Conservation (phyloP, 2,797 vertebrate genomes). For the Semotilus atromaculatus region DNA sequence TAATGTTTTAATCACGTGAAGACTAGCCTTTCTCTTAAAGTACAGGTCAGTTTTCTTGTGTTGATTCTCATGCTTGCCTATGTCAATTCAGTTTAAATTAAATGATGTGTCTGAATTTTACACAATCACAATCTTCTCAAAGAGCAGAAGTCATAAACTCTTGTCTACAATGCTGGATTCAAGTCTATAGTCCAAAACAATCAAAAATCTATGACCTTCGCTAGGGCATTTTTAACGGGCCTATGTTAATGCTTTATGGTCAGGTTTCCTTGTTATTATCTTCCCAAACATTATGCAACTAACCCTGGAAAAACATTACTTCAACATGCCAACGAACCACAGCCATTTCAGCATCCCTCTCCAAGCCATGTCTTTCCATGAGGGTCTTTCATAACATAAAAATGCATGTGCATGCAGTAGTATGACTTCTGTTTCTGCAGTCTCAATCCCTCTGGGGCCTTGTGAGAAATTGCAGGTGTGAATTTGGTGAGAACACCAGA, state of each 20-base stretch:
- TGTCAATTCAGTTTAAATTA: background rate
- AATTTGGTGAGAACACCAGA: background rate
- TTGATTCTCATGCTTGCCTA: background rate
- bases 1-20: background rate
- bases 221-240: background rate
- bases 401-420: background rate
- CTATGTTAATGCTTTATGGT: conserved; percentile 19
- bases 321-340: conserved; percentile 22
- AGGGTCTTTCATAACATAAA: background rate
- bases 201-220: background rate
- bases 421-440: background rate
- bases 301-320: conserved; percentile 5
- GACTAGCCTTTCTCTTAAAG: background rate
- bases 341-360: background rate
- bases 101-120: background rate
- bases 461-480: conserved; percentile 12
- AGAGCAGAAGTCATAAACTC: background rate
- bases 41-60: background rate
- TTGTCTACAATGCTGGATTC: background rate
- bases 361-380: background rate
- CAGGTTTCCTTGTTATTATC: conserved; percentile 41
- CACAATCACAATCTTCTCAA: background rate
- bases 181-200: background rate
- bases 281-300: conserved; percentile 36
- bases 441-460: background rate